A percentile compares a stretch with the other conserved stretches of the same genome.
Conservation (phyloP, 2,113 vertebrate genomes). For the Ivindomyrus marchei region DNA sequence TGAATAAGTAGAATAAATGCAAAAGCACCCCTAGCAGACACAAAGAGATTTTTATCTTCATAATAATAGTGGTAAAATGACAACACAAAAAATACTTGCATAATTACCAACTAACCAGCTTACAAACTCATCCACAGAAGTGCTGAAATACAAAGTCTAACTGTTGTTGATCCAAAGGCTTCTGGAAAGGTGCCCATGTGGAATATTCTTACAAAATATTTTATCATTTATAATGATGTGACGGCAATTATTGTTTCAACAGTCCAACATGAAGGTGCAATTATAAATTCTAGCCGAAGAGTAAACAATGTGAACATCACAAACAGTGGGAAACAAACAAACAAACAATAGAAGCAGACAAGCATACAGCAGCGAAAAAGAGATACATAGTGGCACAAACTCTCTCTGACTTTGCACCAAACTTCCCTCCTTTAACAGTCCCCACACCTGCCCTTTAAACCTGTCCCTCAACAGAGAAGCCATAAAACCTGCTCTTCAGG, state of each 20-base stretch:
- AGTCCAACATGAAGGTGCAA: not conserved
- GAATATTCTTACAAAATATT: not conserved
- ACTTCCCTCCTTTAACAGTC: not conserved
- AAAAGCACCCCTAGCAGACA: not conserved
- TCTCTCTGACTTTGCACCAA: not conserved
- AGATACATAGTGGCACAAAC: not conserved
- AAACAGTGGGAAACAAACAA: not conserved
- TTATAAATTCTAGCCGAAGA: not conserved
- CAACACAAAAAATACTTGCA: not conserved
- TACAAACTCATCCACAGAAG: not conserved
- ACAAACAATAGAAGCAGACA: not conserved
- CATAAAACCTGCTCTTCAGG: not conserved
- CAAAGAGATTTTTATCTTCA: not conserved
- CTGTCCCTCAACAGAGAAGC: not conserved
- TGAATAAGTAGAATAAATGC: not conserved
- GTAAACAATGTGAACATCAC: not conserved
- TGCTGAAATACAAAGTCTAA: not conserved
- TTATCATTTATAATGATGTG: not conserved
- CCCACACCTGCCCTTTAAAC: not conserved
- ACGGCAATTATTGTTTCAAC: not conserved
- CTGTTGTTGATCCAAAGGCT: not conserved
- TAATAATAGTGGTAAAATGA: not conserved
- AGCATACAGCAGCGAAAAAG: not conserved
- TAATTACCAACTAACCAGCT: not conserved
- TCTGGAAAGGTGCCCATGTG: not conserved